Conservation (phyloP, 2,797 vertebrate genomes). For the Thripadectes ignobilis region DNA sequence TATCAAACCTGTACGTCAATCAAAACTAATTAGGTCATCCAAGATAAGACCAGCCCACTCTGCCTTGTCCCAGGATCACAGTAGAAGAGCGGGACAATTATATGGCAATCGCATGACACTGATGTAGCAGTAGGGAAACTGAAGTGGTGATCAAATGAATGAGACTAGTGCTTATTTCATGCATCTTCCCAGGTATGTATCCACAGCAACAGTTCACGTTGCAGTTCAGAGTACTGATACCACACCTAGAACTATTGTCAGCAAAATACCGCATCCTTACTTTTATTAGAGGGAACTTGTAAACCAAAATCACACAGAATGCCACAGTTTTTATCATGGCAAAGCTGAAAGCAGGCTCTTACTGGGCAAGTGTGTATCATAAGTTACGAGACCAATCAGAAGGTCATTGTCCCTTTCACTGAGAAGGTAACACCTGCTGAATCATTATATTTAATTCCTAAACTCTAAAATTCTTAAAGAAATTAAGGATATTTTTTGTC, state of each 20-base stretch:
- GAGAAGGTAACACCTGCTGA: not conserved
- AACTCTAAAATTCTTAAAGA: not conserved
- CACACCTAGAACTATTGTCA: not conserved
- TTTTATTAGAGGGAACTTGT: not conserved
- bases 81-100: not conserved
- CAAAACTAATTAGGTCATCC: not conserved
- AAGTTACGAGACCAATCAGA: not conserved
- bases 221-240: not conserved
- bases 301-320: not conserved
- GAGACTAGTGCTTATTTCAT: not conserved
- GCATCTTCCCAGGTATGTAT: not conserved
- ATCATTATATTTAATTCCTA: not conserved
- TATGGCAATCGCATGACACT: not conserved
- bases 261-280: not conserved
- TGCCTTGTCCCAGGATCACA: not conserved
- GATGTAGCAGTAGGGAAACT: not conserved
- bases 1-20: not conserved
- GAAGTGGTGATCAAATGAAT: not conserved
- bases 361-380: not conserved
- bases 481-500: not conserved
- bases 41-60: not conserved
- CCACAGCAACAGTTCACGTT: not conserved
- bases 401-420: not conserved
- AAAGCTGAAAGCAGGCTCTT: not conserved
- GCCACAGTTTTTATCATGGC: not conserved